Base-by-base conservation (phyloP, 2,797 vertebrate species). In the Sardinella longiceps region DNA sequence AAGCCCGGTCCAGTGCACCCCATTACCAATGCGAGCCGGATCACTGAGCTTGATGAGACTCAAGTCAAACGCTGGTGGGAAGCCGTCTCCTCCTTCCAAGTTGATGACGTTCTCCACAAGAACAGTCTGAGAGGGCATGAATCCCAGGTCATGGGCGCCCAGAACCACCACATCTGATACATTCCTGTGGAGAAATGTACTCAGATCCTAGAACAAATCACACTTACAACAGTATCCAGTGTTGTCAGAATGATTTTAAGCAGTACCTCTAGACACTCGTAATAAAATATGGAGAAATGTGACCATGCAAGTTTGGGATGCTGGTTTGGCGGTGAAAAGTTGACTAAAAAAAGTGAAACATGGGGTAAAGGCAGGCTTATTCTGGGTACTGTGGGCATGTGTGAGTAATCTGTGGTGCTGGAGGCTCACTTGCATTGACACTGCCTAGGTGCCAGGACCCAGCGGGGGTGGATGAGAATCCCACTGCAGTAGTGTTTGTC, bases 401-500 rank as follows among this genome's bases (percentile, higher is more conserved):
- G 28, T 70, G 28, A 33, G 66, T 37, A 33, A 12, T 33, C 30
- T 37, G 48, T 18, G 1, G 4, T 50, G 43, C 20, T 18, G 18
- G 28, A 58, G 45, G 15, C 14, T 51, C 85, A 94, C 95, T 88
- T 92, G 88, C 84, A 84, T 0, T 58, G 25, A 84, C 94, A 95
- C 91, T 92, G 92, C 1, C 84, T 87, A 0, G 94, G 87, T 0
- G 92, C 84, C 23, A 95, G 48, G 0, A 94, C 93, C 94, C 94
- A 95, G 70, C n/a, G 87, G 0, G 33, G 87, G 80, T 92, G 88
- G 84, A 95, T 84, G 25, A 95, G 89, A 0, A 84, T 81, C 0
- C 94, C 94, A 0, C 94, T 95, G 88, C 95, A 95, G 91, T 92
- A 94, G 85, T 95, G 93, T 9, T 0, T 51, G 1, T 91, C 90